These are phyloP conservation scores for Rana temporaria DNA, from an alignment of 2,113 vertebrate genomes.

Conservation along the genomic window DNA sequence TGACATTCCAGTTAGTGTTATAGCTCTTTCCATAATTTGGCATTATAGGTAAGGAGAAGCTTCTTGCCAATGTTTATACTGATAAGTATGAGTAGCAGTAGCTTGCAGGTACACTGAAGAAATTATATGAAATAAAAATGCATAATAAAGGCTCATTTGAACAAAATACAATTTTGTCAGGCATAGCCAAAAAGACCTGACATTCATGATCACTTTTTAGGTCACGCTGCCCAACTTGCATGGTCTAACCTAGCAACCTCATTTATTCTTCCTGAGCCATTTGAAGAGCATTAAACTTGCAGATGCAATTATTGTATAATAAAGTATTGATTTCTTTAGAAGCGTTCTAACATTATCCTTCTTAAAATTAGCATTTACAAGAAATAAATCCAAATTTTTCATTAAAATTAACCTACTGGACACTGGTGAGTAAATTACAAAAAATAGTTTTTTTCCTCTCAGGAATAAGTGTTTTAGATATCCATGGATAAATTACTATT, in stretches of 20 bases:
- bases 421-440: slow-evolving; percentile 67
- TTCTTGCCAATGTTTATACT: too few relatives aligned
- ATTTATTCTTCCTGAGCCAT: slow-evolving; percentile 66
- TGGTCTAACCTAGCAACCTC: slow-evolving; percentile 68
- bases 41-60: too few relatives aligned
- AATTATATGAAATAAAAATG: too few relatives aligned
- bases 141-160: background rate
- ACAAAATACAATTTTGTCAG: background rate
- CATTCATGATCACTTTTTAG: slow-evolving; percentile 70
- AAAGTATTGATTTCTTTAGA: slow-evolving; percentile 78
- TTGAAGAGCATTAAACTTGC: slow-evolving; percentile 72
- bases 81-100: too few relatives aligned
- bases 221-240: slow-evolving; percentile 67
- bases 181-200: slow-evolving; percentile 55
- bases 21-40: too few relatives aligned
- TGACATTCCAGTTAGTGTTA: too few relatives aligned
- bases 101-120: too few relatives aligned
- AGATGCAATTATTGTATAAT: slow-evolving; percentile 80
- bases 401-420: slow-evolving; percentile 66
- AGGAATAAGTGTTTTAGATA: slow-evolving; percentile 51
- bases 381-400: slow-evolving; percentile 63
- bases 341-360: slow-evolving; percentile 72
- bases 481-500: slow-evolving; percentile 38
- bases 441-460: slow-evolving; percentile 41
- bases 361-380: slow-evolving; percentile 76